Evolutionary conservation across 2,888 invertebrate genomes (phyloP).

Genomic region (Mythimna albipuncta): DNA sequence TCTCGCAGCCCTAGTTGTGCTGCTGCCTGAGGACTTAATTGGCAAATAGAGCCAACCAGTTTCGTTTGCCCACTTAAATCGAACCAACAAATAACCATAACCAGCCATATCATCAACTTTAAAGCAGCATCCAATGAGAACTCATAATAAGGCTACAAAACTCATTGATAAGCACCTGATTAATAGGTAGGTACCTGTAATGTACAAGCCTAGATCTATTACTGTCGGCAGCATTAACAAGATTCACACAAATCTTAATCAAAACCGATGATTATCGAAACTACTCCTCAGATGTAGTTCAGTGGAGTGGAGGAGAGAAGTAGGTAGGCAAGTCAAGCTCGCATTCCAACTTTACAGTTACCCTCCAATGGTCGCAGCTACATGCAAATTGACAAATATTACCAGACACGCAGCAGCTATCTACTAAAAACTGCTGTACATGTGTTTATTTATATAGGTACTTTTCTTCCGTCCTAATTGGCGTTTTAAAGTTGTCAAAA

Average conservation of each 20-base stretch:
- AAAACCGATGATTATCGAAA: constrained; percentile 65
- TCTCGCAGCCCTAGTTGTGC: no score
- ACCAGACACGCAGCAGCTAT: constrained; percentile 65
- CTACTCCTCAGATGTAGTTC: constrained; percentile 70
- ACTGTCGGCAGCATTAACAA: constrained; percentile 30
- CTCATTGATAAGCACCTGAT: constrained; percentile 26
- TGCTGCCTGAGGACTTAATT: not conserved
- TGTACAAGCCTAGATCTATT: constrained; percentile 27
- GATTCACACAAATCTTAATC: constrained; percentile 43
- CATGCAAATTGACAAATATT: constrained; percentile 87
- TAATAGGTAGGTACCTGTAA: constrained; percentile 11
- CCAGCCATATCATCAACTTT: not conserved
- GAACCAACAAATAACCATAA: not conserved
- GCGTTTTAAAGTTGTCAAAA: no score
- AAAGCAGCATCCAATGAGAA: not conserved
- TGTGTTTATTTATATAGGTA: constrained; percentile 10
- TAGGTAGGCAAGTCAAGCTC: constrained; percentile 75
- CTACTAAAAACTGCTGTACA: constrained; percentile 28
- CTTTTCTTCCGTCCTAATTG: constrained; percentile 26
- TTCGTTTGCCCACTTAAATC: constrained; percentile 3
- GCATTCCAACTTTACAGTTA: constrained; percentile 86
- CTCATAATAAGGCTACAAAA: constrained; percentile 2
- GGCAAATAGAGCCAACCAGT: not conserved
- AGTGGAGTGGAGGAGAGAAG: constrained; percentile 73
- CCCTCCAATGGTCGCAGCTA: constrained; percentile 65